phyloP scores from a whole-genome alignment of 2,113 vertebrate genomes.

The Psophia crepitans region DNA sequence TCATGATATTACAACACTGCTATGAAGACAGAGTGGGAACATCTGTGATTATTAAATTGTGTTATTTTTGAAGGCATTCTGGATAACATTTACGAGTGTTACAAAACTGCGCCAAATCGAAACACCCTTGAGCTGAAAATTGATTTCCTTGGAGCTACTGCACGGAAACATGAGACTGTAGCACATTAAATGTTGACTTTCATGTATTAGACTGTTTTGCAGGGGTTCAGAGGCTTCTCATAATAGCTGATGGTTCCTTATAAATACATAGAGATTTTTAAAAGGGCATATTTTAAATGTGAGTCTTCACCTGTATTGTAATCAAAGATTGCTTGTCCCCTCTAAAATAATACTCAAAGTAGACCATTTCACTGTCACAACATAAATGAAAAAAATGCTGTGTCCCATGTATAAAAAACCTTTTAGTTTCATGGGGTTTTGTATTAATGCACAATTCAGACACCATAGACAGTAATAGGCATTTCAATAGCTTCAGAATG shows the following conservation, averaged over 20 bases:
- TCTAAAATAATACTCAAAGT: not conserved
- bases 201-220: not conserved
- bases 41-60: conserved; percentile 62
- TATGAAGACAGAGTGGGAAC: conserved; percentile 55
- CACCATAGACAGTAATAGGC: not conserved
- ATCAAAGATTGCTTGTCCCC: not conserved
- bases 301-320: not conserved
- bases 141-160: conserved; percentile 56
- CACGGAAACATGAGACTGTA: not conserved
- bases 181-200: conserved; percentile 46
- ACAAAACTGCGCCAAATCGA: conserved; percentile 10
- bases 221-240: not conserved
- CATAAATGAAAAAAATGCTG: not conserved
- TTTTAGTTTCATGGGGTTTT: not conserved
- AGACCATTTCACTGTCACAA: not conserved
- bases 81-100: conserved; percentile 30
- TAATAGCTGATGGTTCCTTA: not conserved
- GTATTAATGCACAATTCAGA: not conserved
- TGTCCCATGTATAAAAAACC: not conserved
- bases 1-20: conserved; percentile 34
- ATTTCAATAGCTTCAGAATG: not conserved
- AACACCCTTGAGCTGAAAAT: conserved; percentile 45
- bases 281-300: not conserved
- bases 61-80: conserved; percentile 51
- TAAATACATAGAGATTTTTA: not conserved